Conservation (phyloP, 2,888 invertebrate species). For the Pimpla rufipes region DNA sequence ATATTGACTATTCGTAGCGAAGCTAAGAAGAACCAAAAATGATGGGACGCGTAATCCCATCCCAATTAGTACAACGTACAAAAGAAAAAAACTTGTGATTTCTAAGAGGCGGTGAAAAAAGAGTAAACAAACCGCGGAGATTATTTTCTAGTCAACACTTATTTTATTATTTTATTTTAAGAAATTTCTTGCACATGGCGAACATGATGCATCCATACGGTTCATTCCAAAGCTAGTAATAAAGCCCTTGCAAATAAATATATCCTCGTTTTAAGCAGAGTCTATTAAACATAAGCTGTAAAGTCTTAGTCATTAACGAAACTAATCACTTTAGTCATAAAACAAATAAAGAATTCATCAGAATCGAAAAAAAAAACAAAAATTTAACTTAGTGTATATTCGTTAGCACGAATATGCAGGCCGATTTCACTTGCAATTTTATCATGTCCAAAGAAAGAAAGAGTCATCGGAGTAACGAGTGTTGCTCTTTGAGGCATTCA, state of each 20-base stretch:
- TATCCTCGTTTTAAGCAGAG: constrained; percentile 39
- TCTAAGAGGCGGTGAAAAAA: background rate
- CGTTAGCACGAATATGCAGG: constrained; percentile 79
- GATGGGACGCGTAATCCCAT: background rate
- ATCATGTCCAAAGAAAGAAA: constrained; percentile 53
- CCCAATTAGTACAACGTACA: background rate
- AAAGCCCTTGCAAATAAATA: constrained; percentile 15
- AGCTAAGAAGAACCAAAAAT: background rate
- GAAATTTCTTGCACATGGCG: background rate
- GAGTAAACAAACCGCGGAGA: background rate
- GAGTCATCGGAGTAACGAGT: constrained; percentile 27
- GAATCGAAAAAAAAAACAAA: constrained; percentile 31
- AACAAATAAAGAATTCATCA: constrained; percentile 31
- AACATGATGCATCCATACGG: constrained; percentile 52
- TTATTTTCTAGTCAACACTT: constrained; percentile 36
- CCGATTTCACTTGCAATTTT: constrained; percentile 82
- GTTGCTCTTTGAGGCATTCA: constrained; percentile 38
- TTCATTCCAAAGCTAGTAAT: constrained; percentile 46
- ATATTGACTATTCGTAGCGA: too few relatives aligned
- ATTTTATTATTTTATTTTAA: constrained; percentile 20
- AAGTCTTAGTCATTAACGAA: constrained; percentile 44
- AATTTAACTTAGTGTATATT: constrained; percentile 59
- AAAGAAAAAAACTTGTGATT: constrained; percentile 33
- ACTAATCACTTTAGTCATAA: constrained; percentile 51
- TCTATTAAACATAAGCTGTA: constrained; percentile 28